Base-by-base conservation (phyloP, 2,113 vertebrate species). In the Orcinus orca region DNA sequence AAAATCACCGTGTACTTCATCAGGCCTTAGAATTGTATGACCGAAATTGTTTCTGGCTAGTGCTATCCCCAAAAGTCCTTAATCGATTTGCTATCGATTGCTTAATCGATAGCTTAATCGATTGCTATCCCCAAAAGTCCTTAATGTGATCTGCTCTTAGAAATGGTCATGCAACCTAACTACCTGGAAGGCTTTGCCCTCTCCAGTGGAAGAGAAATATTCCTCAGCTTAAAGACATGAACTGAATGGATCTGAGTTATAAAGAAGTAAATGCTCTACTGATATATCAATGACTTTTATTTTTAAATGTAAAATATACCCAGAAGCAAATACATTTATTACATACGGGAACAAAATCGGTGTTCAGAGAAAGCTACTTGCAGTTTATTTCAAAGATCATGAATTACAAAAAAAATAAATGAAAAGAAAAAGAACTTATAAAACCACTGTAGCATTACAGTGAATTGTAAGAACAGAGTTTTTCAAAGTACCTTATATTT, bases 401-500 rank as follows among this genome's bases (percentile, higher is more conserved):
- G 18, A 96, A 50, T 12, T 83, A 97, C 23, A 18, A 88, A 25
- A 91, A 76, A 97, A 93, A 94, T 89, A 96, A 89, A 47, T 71
- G 79, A 96, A 98, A 88, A 94, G 60, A 80, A 47, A 97, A 98
- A 23, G 50, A 90, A 91, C 71, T 96, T 97, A 79, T 29, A 97
- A 97, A 97, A 44, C n/a, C 86, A 58, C 70, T 82, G 47, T 85
- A 94, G 76, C 47, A 92, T 92, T 98, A 86, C 44, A 96, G 31
- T 81, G 47, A 83, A 85, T 96, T 95, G 93, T 98, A 97, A 97
- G 44, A 83, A 96, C 79, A 92, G 67, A 97, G 50, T 70, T 97
- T 93, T 97, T 60, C 96, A 97, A 98, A 95, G 92, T 2, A 62
- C 17, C 21, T 98, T 97, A 95, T 98, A 88, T 93, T 97, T 98